These are phyloP conservation scores for Engraulis encrasicolus DNA, from an alignment of 2,113 vertebrate species.

Conservation along the genomic window DNA sequence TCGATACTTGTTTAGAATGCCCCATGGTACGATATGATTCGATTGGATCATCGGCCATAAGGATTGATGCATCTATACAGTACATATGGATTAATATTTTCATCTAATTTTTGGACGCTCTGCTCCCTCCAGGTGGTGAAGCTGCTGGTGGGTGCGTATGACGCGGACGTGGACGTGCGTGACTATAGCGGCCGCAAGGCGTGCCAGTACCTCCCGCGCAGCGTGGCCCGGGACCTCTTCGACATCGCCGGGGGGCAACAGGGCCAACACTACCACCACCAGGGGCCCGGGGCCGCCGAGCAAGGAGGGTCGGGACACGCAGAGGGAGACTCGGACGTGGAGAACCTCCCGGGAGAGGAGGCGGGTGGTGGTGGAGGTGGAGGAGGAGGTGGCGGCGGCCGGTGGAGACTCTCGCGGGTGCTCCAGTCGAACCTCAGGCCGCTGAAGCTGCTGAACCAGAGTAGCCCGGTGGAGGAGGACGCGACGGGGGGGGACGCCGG, in stretches of 20 bases:
- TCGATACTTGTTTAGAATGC: no score
- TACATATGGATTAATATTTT: no score
- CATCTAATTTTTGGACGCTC: no score
- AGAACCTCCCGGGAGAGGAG: conserved; percentile 17
- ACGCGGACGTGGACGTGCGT: conserved; percentile 85
- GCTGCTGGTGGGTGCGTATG: conserved; percentile 88
- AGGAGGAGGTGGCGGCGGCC: no score
- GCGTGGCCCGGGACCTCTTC: conserved; percentile 74
- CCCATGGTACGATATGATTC: no score
- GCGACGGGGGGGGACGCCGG: conserved; percentile 35
- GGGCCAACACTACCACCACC: no score
- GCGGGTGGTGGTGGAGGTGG: no score
- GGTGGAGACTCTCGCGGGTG: conserved; percentile 62
- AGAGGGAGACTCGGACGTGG: conserved; percentile 54
- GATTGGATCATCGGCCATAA: no score
- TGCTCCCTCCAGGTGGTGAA: no score
- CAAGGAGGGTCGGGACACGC: no score
- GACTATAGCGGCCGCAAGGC: conserved; percentile 92
- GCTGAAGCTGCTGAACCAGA: conserved; percentile 35
- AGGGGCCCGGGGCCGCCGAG: no score
- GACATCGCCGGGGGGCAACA: conserved; percentile 73
- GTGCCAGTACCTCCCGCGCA: conserved; percentile 82
- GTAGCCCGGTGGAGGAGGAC: conserved; percentile 27
- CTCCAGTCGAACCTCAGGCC: conserved; percentile 61
- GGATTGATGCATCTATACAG: no score